A percentile compares a stretch with the other conserved stretches of the same genome.
Evolutionary conservation across 2,797 vertebrate genomes (phyloP).

Genomic region (Serranus cabrilla): DNA sequence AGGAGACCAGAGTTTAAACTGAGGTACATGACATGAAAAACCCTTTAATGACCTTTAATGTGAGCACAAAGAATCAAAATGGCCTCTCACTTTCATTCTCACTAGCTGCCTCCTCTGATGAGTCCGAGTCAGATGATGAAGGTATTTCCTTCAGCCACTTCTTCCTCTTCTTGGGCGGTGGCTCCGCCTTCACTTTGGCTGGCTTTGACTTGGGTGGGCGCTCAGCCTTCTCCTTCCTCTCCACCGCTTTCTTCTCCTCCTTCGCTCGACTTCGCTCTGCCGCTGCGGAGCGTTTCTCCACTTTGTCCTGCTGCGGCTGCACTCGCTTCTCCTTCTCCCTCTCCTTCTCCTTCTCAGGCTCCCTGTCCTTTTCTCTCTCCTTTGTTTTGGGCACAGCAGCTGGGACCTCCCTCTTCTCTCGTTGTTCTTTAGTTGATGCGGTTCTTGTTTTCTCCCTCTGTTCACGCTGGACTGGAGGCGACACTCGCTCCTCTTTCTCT

Average conservation of each 20-base stretch:
- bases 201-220: conserved; percentile 79
- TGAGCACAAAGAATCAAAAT: conserved; percentile 18
- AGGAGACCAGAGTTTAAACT: background rate
- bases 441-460: conserved; percentile 74
- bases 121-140: conserved; percentile 92
- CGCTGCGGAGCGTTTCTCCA: conserved; percentile 67
- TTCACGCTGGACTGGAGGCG: conserved; percentile 70
- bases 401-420: conserved; percentile 73
- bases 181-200: conserved; percentile 88
- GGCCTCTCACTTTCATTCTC: conserved; percentile 89
- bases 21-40: background rate
- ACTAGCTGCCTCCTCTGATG: conserved; percentile 90
- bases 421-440: conserved; percentile 64
- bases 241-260: conserved; percentile 78
- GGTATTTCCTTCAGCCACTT: conserved; percentile 94
- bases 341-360: conserved; percentile 68
- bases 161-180: conserved; percentile 91
- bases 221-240: conserved; percentile 75
- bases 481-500: conserved; percentile 75
- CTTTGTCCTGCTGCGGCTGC: conserved; percentile 72
- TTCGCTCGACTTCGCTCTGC: conserved; percentile 66
- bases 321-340: conserved; percentile 73
- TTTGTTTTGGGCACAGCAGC: conserved; percentile 63
- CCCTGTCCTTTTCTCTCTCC: conserved; percentile 74
- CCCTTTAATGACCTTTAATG: background rate